A percentile compares a stretch with the other conserved stretches of the same genome.
Conservation (phyloP, 1,140 invertebrate genomes). For the Asobara japonica region DNA sequence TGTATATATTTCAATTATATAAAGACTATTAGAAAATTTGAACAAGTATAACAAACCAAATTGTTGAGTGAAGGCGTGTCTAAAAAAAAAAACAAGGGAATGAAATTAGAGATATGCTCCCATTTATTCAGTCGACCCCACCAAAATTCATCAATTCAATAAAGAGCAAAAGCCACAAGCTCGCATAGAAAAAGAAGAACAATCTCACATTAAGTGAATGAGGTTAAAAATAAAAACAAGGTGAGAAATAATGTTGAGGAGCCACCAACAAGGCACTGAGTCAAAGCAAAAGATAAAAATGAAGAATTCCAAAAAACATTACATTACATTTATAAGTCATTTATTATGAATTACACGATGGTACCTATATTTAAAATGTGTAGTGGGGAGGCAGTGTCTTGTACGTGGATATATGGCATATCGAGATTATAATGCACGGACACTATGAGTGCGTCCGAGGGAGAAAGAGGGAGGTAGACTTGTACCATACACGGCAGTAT, state of each 20-base stretch:
- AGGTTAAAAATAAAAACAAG: not conserved
- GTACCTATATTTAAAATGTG: constrained; percentile 64
- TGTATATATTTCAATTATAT: too few species aligned
- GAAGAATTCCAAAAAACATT: constrained; percentile 51
- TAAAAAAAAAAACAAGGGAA: too few species aligned
- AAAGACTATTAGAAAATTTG: too few species aligned
- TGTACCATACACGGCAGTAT: constrained; percentile 28
- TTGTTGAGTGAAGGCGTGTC: too few species aligned
- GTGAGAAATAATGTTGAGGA: not conserved
- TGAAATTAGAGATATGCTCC: too few species aligned
- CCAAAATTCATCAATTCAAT: not conserved
- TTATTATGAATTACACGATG: constrained; percentile 68
- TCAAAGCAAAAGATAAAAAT: constrained; percentile 29
- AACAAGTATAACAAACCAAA: too few species aligned
- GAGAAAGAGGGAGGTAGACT: constrained; percentile 14
- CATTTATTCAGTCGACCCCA: too few species aligned
- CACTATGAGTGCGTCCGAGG: too few species aligned
- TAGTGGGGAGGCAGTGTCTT: constrained; percentile 56
- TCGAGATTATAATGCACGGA: constrained; percentile 65
- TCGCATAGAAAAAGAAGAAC: too few species aligned
- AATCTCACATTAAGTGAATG: not conserved
- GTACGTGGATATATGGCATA: constrained; percentile 66
- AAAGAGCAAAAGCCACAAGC: too few species aligned
- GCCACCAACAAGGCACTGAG: not conserved
- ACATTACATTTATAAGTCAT: constrained; percentile 67